These are phyloP conservation scores for Troides oblongomaculatus DNA, from an alignment of 2,888 invertebrate genomes.

Conservation along the genomic window DNA sequence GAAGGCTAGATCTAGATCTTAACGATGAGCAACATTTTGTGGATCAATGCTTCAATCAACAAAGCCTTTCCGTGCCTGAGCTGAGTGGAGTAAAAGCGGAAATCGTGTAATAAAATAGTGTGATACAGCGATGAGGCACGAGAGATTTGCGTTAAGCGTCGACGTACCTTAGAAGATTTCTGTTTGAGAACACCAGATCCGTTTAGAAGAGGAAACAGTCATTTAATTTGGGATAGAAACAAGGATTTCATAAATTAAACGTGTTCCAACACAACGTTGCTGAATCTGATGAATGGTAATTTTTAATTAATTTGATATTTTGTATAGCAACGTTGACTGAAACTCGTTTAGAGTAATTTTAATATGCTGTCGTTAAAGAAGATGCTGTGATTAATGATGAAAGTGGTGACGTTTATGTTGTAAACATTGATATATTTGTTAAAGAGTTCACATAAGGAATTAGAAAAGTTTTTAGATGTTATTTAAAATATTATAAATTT, in stretches of 20 bases:
- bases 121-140: slow-evolving; percentile 60
- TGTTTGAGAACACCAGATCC: slow-evolving; percentile 73
- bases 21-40: slow-evolving; percentile 27
- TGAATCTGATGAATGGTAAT: not conserved
- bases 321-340: slow-evolving; percentile 2
- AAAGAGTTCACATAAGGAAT: not conserved
- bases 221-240: slow-evolving; percentile 50
- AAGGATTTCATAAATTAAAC: slow-evolving; percentile 33
- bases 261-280: slow-evolving; percentile 12
- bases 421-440: not conserved
- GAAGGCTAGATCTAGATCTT: slow-evolving; percentile 23
- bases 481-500: slow-evolving; percentile 5
- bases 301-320: not conserved
- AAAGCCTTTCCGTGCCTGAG: slow-evolving; percentile 59
- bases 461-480: not conserved
- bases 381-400: slow-evolving; percentile 13
- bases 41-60: slow-evolving; percentile 35
- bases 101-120: slow-evolving; percentile 54
- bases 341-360: slow-evolving; percentile 12
- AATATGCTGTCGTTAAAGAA: slow-evolving; percentile 5
- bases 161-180: slow-evolving; percentile 79
- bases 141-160: slow-evolving; percentile 61
- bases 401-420: not conserved
- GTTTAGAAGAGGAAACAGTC: slow-evolving; percentile 68
- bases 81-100: slow-evolving; percentile 60